Conservation (phyloP, 2,888 invertebrate genomes). For the Xestia sexstrigata region DNA sequence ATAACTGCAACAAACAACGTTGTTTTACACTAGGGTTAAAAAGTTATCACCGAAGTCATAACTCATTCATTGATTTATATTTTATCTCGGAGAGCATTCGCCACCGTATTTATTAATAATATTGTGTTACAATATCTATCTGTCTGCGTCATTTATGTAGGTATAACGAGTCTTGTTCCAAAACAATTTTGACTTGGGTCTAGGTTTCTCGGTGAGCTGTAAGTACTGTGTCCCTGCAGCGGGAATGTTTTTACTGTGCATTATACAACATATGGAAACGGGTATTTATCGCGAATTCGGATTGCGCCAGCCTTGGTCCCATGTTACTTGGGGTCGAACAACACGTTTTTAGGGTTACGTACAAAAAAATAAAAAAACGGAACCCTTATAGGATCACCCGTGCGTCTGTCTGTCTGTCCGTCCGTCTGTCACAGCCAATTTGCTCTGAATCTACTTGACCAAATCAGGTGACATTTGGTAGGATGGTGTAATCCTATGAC, state of each 20-base stretch:
- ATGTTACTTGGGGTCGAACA: not conserved
- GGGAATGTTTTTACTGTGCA: too few species aligned
- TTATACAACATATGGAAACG: too few species aligned
- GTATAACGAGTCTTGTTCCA: not conserved
- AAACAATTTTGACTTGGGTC: not conserved
- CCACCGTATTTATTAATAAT: slow-evolving; percentile 44
- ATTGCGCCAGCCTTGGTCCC: too few species aligned
- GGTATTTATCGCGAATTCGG: too few species aligned
- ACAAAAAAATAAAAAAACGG: too few species aligned
- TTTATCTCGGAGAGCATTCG: slow-evolving; percentile 36
- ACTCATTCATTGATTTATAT: slow-evolving; percentile 56
- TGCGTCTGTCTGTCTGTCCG: too few species aligned
- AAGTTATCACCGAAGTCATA: slow-evolving; percentile 52
- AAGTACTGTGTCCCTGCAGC: not conserved
- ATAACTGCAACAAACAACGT: slow-evolving; percentile 42
- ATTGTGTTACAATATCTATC: not conserved
- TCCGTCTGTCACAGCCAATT: too few species aligned
- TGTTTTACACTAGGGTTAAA: slow-evolving; percentile 36
- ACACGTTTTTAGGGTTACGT: too few species aligned
- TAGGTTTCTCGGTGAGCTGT: not conserved
- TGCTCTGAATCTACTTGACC: too few species aligned
- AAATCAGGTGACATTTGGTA: too few species aligned
- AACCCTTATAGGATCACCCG: too few species aligned
- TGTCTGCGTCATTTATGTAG: slow-evolving; percentile 5
- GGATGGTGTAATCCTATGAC: too few species aligned